A percentile compares a stretch with the other conserved stretches of the same genome.
Evolutionary conservation across 2,797 vertebrate species (phyloP).

Genomic region (Alosa sapidissima): DNA sequence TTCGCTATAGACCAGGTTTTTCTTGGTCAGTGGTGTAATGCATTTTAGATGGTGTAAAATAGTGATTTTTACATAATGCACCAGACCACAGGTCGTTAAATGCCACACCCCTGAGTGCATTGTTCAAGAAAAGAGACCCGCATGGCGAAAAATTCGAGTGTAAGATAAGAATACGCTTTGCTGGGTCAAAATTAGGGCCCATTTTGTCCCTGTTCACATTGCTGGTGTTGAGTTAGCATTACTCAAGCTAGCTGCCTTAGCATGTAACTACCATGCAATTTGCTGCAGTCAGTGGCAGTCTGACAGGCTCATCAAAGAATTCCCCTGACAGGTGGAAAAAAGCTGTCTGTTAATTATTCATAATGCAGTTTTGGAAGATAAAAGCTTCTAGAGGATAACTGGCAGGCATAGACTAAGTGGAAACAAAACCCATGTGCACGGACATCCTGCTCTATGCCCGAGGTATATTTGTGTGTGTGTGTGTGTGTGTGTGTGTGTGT

Average conservation of each 20-base stretch:
- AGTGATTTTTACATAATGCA: no score
- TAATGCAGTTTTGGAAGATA: constrained; percentile 52
- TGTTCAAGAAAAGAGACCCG: no score
- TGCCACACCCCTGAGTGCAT: no score
- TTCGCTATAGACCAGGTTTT: no score
- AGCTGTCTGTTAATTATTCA: constrained; percentile 60
- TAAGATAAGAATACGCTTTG: no score
- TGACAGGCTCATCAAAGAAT: constrained; percentile 31
- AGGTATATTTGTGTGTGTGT: constrained; percentile 17
- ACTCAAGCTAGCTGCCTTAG: background rate
- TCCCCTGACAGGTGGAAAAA: constrained; percentile 50
- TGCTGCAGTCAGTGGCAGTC: background rate
- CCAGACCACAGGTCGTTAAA: no score
- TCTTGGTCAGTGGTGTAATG: no score
- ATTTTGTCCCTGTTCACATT: background rate
- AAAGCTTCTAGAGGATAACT: constrained; percentile 47
- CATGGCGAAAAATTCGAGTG: no score
- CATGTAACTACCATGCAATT: background rate
- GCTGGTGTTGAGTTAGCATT: background rate
- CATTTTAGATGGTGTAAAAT: no score
- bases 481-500: background rate
- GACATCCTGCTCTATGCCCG: constrained; percentile 16
- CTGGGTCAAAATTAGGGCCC: no score
- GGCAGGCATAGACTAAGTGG: constrained; percentile 33
- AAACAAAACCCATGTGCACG: constrained; percentile 28